phyloP scores from a whole-genome alignment of 23 tunicate species.

The Ciona savignyi region DNA sequence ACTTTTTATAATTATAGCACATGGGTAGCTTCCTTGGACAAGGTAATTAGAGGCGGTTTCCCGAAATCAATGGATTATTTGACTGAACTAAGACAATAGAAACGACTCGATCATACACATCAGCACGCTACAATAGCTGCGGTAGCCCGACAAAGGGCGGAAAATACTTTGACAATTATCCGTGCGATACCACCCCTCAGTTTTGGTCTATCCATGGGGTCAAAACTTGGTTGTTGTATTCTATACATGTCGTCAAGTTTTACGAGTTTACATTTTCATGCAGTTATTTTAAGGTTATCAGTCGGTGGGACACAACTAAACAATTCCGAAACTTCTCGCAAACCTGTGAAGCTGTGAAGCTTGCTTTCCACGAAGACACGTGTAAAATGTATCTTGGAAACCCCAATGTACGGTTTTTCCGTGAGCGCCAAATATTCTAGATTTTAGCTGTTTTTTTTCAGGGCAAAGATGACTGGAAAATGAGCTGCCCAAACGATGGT shows the following conservation, averaged over 20 bases:
- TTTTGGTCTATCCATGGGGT: background rate
- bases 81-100: too few species aligned
- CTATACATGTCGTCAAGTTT: too few species aligned
- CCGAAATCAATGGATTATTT: too few species aligned
- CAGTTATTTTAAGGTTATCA: constrained; percentile 14
- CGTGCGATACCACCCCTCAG: too few species aligned
- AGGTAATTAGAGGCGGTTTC: too few species aligned
- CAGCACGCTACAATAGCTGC: too few species aligned
- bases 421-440: background rate
- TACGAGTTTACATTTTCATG: too few species aligned
- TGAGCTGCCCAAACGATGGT: constrained; percentile 40
- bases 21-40: too few species aligned
- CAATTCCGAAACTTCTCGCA: constrained; percentile 26
- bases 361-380: constrained; percentile 41
- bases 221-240: background rate
- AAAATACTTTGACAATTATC: too few species aligned
- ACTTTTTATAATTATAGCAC: too few species aligned
- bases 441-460: background rate
- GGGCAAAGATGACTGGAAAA: constrained; percentile 27
- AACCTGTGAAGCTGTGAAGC: constrained; percentile 24
- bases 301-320: constrained; percentile 17
- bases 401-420: constrained; percentile 15
- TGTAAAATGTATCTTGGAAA: constrained; percentile 29
- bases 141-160: too few species aligned
- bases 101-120: too few species aligned